Evolutionary conservation across 2,113 vertebrate genomes (phyloP).

Genomic region (Poecile atricapillus): DNA sequence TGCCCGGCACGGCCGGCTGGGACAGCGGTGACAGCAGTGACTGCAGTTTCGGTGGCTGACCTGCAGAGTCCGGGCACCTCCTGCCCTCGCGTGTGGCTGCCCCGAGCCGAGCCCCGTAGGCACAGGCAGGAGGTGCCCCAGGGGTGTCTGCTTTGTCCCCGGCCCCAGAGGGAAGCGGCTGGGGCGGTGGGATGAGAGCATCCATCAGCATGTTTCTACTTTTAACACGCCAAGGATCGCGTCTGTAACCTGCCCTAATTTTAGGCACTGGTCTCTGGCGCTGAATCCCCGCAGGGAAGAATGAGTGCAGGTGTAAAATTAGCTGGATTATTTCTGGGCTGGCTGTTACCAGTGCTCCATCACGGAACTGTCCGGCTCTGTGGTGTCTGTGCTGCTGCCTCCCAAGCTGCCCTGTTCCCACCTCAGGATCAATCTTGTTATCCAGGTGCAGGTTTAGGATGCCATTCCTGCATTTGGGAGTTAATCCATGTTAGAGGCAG

Average conservation of each 20-base stretch:
- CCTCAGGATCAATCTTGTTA: neutral
- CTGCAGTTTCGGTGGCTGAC: neutral
- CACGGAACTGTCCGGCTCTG: accelerated
- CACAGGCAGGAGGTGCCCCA: neutral
- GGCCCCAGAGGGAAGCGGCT: neutral
- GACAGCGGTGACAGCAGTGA: accelerated
- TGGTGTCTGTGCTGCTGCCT: accelerated
- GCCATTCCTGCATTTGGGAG: neutral
- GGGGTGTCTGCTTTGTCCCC: neutral
- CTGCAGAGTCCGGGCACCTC: neutral
- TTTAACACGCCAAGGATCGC: neutral
- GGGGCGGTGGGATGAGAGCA: neutral
- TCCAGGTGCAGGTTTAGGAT: neutral
- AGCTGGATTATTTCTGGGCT: slow-evolving; percentile 37
- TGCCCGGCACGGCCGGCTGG: accelerated
- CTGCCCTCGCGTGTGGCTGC: accelerated
- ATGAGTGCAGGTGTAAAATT: slow-evolving; percentile 57
- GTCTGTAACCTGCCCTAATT: slow-evolving; percentile 51
- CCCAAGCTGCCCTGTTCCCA: accelerated
- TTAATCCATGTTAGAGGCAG: neutral
- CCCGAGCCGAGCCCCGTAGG: neutral
- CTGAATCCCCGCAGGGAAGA: neutral
- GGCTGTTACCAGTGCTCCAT: neutral
- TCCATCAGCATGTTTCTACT: neutral
- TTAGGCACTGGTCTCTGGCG: neutral